A percentile compares a stretch with the other conserved stretches of the same genome.
Evolutionary conservation across 1,140 invertebrate genomes (phyloP).

Genomic region (Dermatophagoides farinae): DNA sequence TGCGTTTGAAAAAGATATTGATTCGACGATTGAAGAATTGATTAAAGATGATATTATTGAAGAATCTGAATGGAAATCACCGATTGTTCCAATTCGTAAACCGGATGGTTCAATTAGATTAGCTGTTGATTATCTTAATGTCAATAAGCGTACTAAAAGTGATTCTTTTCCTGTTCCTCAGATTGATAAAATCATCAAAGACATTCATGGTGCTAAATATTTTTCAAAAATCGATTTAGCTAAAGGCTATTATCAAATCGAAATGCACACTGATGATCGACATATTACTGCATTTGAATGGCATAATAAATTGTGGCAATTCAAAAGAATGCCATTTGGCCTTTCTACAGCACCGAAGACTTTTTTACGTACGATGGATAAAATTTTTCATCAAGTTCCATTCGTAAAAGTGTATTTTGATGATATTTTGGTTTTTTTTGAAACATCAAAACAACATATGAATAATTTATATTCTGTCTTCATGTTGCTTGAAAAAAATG

Average conservation of each 20-base stretch:
- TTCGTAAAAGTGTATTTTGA: conserved; percentile 20
- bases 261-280: not conserved
- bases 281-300: conserved; percentile 10
- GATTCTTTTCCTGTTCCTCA: conserved; percentile 23
- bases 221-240: not conserved
- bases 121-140: conserved; percentile 3
- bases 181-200: conserved; percentile 28
- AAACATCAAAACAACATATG: conserved; percentile 17
- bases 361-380: conserved; percentile 20
- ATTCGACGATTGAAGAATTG: not conserved
- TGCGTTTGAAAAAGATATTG: not conserved
- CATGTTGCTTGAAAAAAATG: conserved; percentile 6
- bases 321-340: conserved; percentile 18
- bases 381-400: conserved; percentile 8
- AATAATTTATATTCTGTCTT: conserved; percentile 19
- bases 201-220: conserved; percentile 15
- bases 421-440: conserved; percentile 19
- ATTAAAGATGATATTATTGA: not conserved
- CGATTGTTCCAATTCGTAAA: not conserved
- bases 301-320: conserved; percentile 15
- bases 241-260: conserved; percentile 8
- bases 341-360: conserved; percentile 17
- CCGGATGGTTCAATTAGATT: conserved; percentile 12
- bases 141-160: conserved; percentile 10
- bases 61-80: not conserved